These are phyloP conservation scores for Amniataba percoides DNA, from an alignment of 2,797 vertebrate genomes.

Conservation along the genomic window DNA sequence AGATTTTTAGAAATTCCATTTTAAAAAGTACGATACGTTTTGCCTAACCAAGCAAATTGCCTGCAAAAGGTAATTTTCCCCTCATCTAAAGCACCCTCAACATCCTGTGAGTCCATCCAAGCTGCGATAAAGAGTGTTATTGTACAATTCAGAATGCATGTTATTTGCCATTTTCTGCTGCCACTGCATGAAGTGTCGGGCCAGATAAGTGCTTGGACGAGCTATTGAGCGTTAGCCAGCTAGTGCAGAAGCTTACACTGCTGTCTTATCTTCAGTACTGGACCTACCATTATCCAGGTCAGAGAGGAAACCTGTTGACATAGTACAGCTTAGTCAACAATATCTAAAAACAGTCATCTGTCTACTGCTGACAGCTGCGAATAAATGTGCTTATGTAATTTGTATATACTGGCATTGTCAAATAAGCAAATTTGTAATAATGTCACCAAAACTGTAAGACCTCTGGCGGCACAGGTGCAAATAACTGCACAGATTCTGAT, in stretches of 20 bases:
- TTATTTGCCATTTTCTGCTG: slow-evolving; percentile 66
- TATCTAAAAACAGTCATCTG: slow-evolving; percentile 43
- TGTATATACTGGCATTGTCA: slow-evolving; percentile 8
- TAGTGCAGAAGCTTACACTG: slow-evolving; percentile 64
- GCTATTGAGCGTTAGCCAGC: slow-evolving; percentile 44
- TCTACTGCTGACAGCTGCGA: slow-evolving; percentile 45
- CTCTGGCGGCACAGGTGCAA: not conserved
- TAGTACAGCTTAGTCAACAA: slow-evolving; percentile 67
- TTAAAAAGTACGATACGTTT: slow-evolving; percentile 1
- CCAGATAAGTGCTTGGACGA: slow-evolving; percentile 57
- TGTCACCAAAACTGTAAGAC: not conserved
- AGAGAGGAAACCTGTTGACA: slow-evolving; percentile 77
- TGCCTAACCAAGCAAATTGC: slow-evolving; percentile 15
- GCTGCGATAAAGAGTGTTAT: slow-evolving; percentile 19
- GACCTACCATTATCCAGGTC: slow-evolving; percentile 78
- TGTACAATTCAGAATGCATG: slow-evolving; percentile 21
- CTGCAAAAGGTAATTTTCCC: not conserved
- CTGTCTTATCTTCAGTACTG: slow-evolving; percentile 59
- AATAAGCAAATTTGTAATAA: slow-evolving; percentile 4
- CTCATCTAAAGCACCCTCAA: not conserved
- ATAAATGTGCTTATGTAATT: slow-evolving; percentile 34
- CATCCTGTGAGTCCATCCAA: slow-evolving; percentile 27
- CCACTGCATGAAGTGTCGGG: slow-evolving; percentile 57
- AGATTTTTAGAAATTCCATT: not conserved
- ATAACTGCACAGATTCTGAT: not conserved